These are phyloP conservation scores for Cephalopachus bancanus DNA, from an alignment of 2,797 vertebrate species.

Conservation along the genomic window DNA sequence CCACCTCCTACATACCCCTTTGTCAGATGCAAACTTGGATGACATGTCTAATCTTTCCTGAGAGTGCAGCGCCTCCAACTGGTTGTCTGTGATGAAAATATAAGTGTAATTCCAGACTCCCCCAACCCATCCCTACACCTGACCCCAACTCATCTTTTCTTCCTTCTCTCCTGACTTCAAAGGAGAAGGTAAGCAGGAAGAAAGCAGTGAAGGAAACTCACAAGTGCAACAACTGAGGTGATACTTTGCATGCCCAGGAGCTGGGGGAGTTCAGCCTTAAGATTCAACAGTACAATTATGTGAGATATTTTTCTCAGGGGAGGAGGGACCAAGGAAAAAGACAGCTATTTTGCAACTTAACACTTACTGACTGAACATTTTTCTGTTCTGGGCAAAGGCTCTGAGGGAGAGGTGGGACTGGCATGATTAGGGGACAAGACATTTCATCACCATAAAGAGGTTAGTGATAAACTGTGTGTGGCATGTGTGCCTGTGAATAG, in stretches of 20 bases:
- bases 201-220: background rate
- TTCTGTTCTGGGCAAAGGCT: background rate
- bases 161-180: background rate
- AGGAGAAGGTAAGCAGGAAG: background rate
- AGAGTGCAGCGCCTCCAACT: background rate
- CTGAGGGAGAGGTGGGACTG: background rate
- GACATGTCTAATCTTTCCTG: background rate
- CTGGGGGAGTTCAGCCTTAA: background rate
- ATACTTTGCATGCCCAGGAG: background rate
- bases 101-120: background rate
- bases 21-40: background rate
- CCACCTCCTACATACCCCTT: background rate
- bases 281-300: background rate
- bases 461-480: background rate
- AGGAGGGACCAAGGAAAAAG: background rate
- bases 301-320: background rate
- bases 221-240: background rate
- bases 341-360: background rate
- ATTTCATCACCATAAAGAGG: background rate
- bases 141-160: background rate
- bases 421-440: background rate
- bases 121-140: background rate
- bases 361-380: background rate
- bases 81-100: background rate
- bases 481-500: background rate